Base-by-base conservation (phyloP, 1,140 invertebrate genomes). In the Drosophila arizonae region DNA sequence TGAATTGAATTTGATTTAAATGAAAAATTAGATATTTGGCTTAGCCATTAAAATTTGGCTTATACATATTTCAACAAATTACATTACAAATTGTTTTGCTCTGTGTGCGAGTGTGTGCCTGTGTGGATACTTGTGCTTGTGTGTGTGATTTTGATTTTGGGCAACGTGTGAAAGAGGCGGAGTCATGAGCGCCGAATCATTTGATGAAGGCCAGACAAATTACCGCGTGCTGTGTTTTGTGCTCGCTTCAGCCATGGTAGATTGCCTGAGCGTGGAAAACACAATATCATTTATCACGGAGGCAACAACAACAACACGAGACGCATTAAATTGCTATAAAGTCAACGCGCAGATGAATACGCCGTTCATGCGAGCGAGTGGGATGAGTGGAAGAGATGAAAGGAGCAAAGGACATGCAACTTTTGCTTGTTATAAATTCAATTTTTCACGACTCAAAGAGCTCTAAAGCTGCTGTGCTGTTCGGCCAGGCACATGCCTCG, bases 291-390 rank as follows among this genome's bases (percentile, higher is more conserved):
- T 87, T 87, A 82, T 86, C 82, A 87, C 72, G 70, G 43, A 54
- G 67, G 67, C 65, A 57, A 28, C 46, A 66, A 51, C 60, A 48
- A 39, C 39, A 43, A 67, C 62, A 74, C 46, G 56, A 50, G 68
- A 66, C 78, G 67, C 84, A 87, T 87, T 87, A 87, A 82, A 87
- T 87, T 87, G 84, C 76, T 88, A 87, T 82, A 88, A 87, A 87
- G 79, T 75, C 82, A 87, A 66, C 66, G 69, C 69, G 65, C 66
- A 71, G 73, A 62, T 81, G 68, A 48, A 51, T 41, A 51, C 48
- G 67, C 51, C 71, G 61, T 60, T 39, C 70, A 81, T 75, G 66
- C 71, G 73, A 72, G 26, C 11, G 17, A 43, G 10, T 1, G 24
- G 10, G 28, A 45, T 13, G 21, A 21, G n/a, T 4, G 60, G 43